Base-by-base conservation (phyloP, 64 coral and sea anemone species). In the Montipora cactus region DNA sequence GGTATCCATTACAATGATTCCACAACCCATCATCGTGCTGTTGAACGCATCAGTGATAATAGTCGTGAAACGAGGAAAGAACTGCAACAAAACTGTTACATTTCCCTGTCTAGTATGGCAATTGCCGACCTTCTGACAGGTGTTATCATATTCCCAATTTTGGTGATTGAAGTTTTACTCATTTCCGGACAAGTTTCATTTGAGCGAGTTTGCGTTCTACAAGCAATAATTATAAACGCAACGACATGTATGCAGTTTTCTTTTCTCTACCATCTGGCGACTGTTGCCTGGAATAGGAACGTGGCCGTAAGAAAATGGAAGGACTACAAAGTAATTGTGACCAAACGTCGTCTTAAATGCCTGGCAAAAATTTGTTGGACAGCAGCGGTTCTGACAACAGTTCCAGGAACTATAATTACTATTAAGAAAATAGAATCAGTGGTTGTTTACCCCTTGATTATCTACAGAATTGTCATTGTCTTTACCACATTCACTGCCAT, bases 241-340 rank as follows among this genome's bases (percentile, higher is more conserved):
- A 2, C 2, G 12, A 0, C 22, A 13, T 45, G 21, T 8, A 14
- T 82, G 10, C 12, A 45, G 8, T 37, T 5, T 13, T 25, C 11
- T 1, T 62, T 58, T 16, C 53, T 82, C n/a, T 61, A 82, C 57
- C 53, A 82, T 10, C 57, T 82, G 3, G 23, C 79, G 1, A 3
- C 59, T 0, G 25, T 82, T 82, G 79, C 79, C 25, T 66, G 79
- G 79, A 58, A 82, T 10, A 82, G 79, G 57, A 62, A 62, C 14
- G 57, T 82, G 57, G 79, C 79, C 1, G 4, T 82, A 18, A 21
- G 12, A 16, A 82, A 64, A 45, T 82, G 79, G 79, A 82, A 12
- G 57, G 58, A 82, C 79, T 82, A 82, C 12, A 82, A 82, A 22
- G 22, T 44, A 7, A 82, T 82, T 23, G 21, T 64, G 53, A 82